phyloP scores from a whole-genome alignment of 2,888 invertebrate species.

The Zaprionus lineosus region DNA sequence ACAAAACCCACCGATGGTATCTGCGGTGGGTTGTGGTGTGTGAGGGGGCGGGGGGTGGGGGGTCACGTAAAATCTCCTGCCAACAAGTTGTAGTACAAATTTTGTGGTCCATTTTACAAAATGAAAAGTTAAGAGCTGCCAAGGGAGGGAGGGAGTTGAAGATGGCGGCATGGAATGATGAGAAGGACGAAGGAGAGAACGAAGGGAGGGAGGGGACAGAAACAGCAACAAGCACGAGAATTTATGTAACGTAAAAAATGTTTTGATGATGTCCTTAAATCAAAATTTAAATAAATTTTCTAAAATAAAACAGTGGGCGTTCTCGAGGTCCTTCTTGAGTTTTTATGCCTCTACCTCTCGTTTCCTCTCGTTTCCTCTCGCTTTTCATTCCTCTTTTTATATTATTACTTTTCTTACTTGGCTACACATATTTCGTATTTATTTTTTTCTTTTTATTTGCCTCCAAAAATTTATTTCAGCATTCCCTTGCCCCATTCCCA shows the following conservation, averaged over 20 bases:
- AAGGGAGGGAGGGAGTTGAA: not conserved
- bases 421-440: conserved; percentile 54
- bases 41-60: not conserved
- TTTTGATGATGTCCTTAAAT: conserved; percentile 78
- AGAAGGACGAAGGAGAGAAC: too few species aligned
- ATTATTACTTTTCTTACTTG: conserved; percentile 29
- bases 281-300: conserved; percentile 77
- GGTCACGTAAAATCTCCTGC: too few species aligned
- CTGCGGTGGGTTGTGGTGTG: not conserved
- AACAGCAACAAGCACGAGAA: conserved; percentile 45
- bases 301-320: conserved; percentile 41
- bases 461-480: conserved; percentile 56
- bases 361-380: not conserved
- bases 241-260: conserved; percentile 79
- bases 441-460: conserved; percentile 45
- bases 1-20: conserved; percentile 8
- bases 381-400: conserved; percentile 18
- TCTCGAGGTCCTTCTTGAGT: conserved; percentile 4
- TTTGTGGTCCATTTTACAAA: conserved; percentile 76
- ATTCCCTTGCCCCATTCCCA: too few species aligned
- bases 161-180: too few species aligned
- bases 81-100: conserved; percentile 73
- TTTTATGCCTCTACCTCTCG: conserved; percentile 43
- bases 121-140: conserved; percentile 65
- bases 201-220: conserved; percentile 1